Conservation (phyloP, 2,113 vertebrate genomes). For the Crotalus helleri region DNA sequence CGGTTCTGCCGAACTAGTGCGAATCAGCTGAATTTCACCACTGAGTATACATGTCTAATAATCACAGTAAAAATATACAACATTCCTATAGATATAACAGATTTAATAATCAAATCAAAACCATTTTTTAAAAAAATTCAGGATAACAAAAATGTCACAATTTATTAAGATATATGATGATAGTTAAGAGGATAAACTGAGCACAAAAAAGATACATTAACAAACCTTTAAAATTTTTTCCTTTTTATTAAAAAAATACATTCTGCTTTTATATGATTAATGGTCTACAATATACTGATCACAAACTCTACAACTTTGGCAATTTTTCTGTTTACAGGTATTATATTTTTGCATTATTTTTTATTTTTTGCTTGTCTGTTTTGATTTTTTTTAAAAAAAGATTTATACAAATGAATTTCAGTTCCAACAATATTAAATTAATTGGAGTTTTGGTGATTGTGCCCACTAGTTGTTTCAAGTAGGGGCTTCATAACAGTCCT, state of each 20-base stretch:
- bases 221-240: not conserved
- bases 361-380: not conserved
- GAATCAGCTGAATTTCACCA: no score
- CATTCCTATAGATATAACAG: not conserved
- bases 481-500: not conserved
- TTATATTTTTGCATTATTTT: not conserved
- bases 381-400: not conserved
- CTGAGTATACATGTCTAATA: not conserved
- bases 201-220: not conserved
- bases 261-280: not conserved
- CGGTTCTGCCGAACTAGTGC: no score
- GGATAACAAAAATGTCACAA: not conserved
- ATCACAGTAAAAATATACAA: not conserved
- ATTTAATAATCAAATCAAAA: not conserved
- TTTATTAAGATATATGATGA: not conserved
- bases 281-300: not conserved
- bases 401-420: not conserved
- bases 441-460: not conserved
- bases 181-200: not conserved
- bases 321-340: not conserved
- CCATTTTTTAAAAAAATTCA: not conserved
- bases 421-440: not conserved
- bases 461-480: not conserved
- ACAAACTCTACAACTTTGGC: not conserved
- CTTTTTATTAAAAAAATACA: not conserved